Conservation (phyloP, 2,797 vertebrate species). For the Okamejei kenojei region DNA sequence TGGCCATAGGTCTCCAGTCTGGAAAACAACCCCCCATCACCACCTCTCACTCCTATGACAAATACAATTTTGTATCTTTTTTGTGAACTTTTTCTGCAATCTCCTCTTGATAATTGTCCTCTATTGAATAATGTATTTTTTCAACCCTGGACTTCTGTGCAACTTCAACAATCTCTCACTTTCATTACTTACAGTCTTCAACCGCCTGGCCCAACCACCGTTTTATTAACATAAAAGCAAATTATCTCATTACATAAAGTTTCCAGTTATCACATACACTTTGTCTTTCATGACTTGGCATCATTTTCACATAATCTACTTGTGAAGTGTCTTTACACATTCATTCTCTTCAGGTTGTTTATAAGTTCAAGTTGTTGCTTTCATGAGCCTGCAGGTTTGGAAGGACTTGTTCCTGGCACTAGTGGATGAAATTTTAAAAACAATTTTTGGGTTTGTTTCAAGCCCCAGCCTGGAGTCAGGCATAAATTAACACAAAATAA, state of each 20-base stretch:
- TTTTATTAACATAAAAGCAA: not conserved
- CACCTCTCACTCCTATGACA: no score
- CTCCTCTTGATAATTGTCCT: not conserved
- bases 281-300: not conserved
- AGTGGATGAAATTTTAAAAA: not conserved
- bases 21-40: no score
- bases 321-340: not conserved
- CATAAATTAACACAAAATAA: not conserved
- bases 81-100: not conserved
- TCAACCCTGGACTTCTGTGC: not conserved
- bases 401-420: not conserved
- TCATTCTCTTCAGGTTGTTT: not conserved
- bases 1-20: no score
- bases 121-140: not conserved
- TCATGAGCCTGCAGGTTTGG: not conserved
- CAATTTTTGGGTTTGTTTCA: not conserved
- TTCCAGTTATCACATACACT: not conserved
- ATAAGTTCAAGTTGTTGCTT: not conserved
- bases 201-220: not conserved
- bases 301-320: not conserved
- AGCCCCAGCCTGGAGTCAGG: not conserved
- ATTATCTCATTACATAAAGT: not conserved
- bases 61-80: no score
- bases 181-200: not conserved
- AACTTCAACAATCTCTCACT: not conserved